Percentiles rank a stretch among this genome's conserved stretches.
phyloP scores from a whole-genome alignment of 2,797 vertebrate genomes.

The Gambelia wislizenii region DNA sequence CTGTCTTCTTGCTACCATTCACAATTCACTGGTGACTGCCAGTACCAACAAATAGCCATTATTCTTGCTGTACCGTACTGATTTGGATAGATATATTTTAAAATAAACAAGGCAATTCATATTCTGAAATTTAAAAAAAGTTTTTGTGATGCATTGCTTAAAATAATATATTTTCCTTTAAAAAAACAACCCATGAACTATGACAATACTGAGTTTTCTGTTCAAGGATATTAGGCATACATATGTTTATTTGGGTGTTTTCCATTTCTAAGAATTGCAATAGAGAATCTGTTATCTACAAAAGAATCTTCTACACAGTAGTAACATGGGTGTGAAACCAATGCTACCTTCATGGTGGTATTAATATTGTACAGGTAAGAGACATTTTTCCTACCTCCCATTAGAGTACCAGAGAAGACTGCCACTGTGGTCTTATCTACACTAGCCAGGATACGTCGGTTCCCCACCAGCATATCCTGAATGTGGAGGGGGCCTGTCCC shows the following conservation, averaged over 20 bases:
- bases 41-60: neutral
- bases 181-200: slow-evolving; percentile 77
- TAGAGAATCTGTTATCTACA: too few relatives aligned
- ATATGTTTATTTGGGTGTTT: slow-evolving; percentile 80
- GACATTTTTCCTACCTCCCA: neutral
- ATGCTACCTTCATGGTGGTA: too few relatives aligned
- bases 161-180: slow-evolving; percentile 84
- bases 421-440: neutral
- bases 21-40: neutral
- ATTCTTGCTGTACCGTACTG: neutral
- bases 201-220: slow-evolving; percentile 78
- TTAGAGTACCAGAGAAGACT: neutral
- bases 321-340: neutral
- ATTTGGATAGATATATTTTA: neutral
- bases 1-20: neutral
- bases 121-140: too few relatives aligned
- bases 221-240: slow-evolving; percentile 87
- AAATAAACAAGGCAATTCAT: too few relatives aligned
- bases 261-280: neutral
- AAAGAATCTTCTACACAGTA: neutral
- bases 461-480: too few relatives aligned
- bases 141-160: slow-evolving; percentile 80
- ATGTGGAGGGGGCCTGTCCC: too few relatives aligned
- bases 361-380: neutral
- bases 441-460: too few relatives aligned